Evolutionary conservation across 2,797 vertebrate genomes (phyloP), one percentile per base, ranked within the genome.

Genomic region (Myotis findleyi): DNA sequence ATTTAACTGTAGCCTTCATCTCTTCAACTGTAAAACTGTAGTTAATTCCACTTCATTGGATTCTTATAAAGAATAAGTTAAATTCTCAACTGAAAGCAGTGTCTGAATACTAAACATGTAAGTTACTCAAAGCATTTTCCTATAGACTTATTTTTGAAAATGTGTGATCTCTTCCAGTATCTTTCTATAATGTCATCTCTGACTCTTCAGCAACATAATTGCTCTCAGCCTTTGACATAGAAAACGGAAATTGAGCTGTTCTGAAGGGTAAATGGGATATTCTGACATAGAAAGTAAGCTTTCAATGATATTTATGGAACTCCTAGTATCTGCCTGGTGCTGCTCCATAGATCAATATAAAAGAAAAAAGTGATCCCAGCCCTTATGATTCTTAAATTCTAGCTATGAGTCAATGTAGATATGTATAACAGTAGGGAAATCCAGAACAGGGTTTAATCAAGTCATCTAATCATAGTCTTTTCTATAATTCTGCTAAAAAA

Each of bases 41-140:
- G 72, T 72, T 72, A 72, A 88, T 64, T 7, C 12, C 14, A 53
- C 18, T 8, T 33, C 73, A 18, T 18, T 80, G 12, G 8, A 75
- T 80, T 89, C 44, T 11, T 80, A 20, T 7, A 20, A 88, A 76
- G 25, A 27, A 36, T 30, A 64, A 33, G 13, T 36, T 84, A 41
- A 89, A 92, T 83, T 93, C 47, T 62, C 12, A 79, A 83, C 57
- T 87, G 41, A 62, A 95, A 87, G 8, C 6, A 49, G 7, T 89
- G 12, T 49, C 33, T 77, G 25, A 62, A 72, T 87, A 92, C 20
- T 64, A 92, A 80, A 55, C 6, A 44, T 38, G 1, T 25, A 76
- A 51, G 7, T 81, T 41, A 41, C 4, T 53, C 21, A 64, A 81
- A 86, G 27, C 36, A 57, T 80, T 76, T 91, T 38, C 16, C 53